phyloP scores from a whole-genome alignment of 2,797 vertebrate genomes.

The Pelochelys cantorii region DNA sequence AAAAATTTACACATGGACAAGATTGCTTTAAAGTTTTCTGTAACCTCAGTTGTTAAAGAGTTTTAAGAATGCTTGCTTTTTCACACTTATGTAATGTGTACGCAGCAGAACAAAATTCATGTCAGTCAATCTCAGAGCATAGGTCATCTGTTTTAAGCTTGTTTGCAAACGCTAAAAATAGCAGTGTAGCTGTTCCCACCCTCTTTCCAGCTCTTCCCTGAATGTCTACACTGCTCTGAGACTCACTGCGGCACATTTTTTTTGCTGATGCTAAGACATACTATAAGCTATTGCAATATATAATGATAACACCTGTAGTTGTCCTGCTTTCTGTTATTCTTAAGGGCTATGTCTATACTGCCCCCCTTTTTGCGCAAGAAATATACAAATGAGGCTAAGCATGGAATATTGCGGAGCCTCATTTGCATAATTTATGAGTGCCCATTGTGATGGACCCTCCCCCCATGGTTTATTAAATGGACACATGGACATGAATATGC shows the following conservation, averaged over 20 bases:
- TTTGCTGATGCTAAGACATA: not conserved
- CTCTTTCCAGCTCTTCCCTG: too few relatives aligned
- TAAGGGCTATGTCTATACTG: too few relatives aligned
- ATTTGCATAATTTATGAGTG: too few relatives aligned
- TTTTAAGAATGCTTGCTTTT: not conserved
- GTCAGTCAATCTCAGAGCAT: not conserved
- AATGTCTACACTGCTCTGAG: not conserved
- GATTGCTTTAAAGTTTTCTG: not conserved
- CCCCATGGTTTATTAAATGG: too few relatives aligned
- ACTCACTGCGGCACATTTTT: not conserved
- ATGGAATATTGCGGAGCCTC: too few relatives aligned
- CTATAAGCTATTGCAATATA: not conserved
- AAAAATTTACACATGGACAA: not conserved
- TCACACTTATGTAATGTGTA: not conserved
- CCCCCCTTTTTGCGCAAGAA: too few relatives aligned
- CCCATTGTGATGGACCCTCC: too few relatives aligned
- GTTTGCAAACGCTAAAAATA: not conserved
- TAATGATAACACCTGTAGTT: not conserved
- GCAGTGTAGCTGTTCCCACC: not conserved
- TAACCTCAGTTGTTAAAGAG: not conserved
- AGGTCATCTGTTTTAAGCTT: too few relatives aligned
- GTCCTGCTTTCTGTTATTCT: not conserved
- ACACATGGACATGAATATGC: too few relatives aligned
- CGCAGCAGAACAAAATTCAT: not conserved
- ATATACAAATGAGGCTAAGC: too few relatives aligned